Evolutionary conservation across 2,113 vertebrate species (phyloP), one percentile per base, ranked within the genome.

Genomic region (Sinocyclocheilus grahami): DNA sequence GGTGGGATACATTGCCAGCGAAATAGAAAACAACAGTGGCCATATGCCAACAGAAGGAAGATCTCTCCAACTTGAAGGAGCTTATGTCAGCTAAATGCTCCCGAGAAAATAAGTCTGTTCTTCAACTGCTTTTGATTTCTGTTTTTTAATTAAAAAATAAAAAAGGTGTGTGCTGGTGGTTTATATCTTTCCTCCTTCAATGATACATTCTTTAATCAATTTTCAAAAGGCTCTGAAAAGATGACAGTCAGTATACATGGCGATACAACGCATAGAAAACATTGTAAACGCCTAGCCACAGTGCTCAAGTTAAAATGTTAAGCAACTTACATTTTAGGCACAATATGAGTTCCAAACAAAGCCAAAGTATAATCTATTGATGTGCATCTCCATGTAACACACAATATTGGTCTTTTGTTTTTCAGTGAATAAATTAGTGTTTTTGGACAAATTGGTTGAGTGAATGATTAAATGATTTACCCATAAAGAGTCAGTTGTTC

Each of bases 21-120:
- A 82, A 85, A 74, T 39, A 60, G 65, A 86, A 79, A 87, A 87
- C 83, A 87, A 85, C 77, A 85, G 78, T 55, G 74, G 76, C 79
- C 63, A 87, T 87, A 46, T 85, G 83, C 65, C 80, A 65, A 69
- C 22, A 55, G 75, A 78, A 82, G 53, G 33, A 60, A 65, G 46
- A 24, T 37, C 53, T 84, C 58, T 76, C 62, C 20, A 72, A 84
- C 53, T 77, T 63, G 55, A 77, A 75, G 75, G 30, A 72, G 67
- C 67, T 83, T 71, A 62, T 30, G 62, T 30, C 80, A 69, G 60
- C 79, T 65, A 67, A 67, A 82, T 48, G 80, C 18, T 24, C 27
- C 62, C 12, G 46, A n/a, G 62, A 48, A 48, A 27, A 42, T 82
- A 74, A 42, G 37, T 20, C 30, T 30, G 30, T 30, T 30, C 37